Evolutionary conservation across 1,140 invertebrate species (phyloP).

Genomic region (Portunus trituberculatus): DNA sequence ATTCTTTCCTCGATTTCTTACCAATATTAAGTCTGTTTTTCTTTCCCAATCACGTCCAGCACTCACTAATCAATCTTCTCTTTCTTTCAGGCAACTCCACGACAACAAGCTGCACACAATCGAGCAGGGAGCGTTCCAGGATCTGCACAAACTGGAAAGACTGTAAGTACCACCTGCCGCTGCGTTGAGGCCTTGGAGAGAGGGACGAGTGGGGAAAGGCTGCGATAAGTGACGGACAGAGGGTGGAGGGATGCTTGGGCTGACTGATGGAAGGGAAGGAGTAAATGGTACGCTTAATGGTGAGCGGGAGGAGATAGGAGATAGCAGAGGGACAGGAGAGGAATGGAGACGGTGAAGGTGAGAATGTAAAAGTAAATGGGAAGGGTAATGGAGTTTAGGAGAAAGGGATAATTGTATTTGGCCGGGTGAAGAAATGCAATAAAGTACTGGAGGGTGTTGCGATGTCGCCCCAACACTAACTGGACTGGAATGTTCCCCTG

Average conservation of each 20-base stretch:
- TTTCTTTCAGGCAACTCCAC: conserved; percentile 57
- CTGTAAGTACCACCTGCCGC: conserved; percentile 52
- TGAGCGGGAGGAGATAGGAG: background rate
- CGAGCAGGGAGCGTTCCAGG: conserved; percentile 64
- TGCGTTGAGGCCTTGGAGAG: no score
- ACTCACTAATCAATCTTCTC: background rate
- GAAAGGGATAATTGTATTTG: background rate
- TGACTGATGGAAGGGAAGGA: background rate
- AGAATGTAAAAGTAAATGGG: background rate
- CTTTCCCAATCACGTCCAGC: background rate
- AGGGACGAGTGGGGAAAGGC: background rate
- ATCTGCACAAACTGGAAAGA: conserved; percentile 60
- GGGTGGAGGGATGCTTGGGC: background rate
- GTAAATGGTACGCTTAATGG: background rate
- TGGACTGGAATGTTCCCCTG: no score
- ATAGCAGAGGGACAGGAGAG: background rate
- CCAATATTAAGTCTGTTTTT: background rate
- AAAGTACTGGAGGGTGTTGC: background rate
- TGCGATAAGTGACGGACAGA: background rate
- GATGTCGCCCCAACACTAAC: no score
- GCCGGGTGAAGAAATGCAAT: background rate
- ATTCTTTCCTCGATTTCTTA: background rate
- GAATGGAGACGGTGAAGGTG: background rate
- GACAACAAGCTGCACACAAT: conserved; percentile 68
- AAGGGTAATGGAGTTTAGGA: background rate